These are phyloP conservation scores for Ailurus styani DNA, from an alignment of 2,113 vertebrate species.

Conservation along the genomic window DNA sequence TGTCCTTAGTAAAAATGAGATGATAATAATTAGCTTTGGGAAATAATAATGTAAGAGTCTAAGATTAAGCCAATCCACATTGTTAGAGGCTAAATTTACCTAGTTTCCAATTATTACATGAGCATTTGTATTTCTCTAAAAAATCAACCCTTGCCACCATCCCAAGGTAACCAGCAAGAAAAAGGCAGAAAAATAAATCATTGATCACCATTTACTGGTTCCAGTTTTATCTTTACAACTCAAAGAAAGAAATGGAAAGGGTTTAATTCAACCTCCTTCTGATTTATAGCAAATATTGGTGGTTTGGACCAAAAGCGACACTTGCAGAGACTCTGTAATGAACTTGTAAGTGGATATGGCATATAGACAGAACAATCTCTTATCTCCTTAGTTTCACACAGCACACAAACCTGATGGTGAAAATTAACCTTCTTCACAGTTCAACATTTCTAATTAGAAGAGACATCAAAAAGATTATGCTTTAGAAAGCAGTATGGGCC, in stretches of 20 bases:
- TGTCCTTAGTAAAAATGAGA: conserved; percentile 55
- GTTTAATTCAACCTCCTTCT: conserved; percentile 22
- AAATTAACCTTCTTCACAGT: conserved; percentile 63
- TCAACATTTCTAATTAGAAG: conserved; percentile 69
- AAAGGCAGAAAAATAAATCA: not conserved
- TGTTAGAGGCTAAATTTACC: conserved; percentile 35
- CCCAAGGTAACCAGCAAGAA: not conserved
- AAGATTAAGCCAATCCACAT: conserved; percentile 40
- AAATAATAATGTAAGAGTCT: conserved; percentile 41
- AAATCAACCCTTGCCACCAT: conserved; percentile 21
- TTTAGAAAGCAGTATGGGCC: conserved; percentile 6
- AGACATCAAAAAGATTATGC: conserved; percentile 52
- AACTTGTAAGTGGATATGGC: not conserved
- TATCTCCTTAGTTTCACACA: conserved; percentile 8
- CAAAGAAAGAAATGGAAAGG: not conserved
- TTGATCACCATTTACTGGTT: not conserved
- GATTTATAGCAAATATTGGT: conserved; percentile 30
- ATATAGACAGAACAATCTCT: not conserved
- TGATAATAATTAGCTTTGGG: conserved; percentile 52
- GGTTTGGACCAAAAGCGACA: not conserved
- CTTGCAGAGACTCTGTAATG: not conserved
- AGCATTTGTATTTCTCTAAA: conserved; percentile 31
- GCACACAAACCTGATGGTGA: conserved; percentile 33
- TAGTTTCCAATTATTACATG: conserved; percentile 22
- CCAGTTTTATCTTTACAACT: not conserved